Conservation (phyloP, 1,140 invertebrate genomes). For the Uloborus diversus region DNA sequence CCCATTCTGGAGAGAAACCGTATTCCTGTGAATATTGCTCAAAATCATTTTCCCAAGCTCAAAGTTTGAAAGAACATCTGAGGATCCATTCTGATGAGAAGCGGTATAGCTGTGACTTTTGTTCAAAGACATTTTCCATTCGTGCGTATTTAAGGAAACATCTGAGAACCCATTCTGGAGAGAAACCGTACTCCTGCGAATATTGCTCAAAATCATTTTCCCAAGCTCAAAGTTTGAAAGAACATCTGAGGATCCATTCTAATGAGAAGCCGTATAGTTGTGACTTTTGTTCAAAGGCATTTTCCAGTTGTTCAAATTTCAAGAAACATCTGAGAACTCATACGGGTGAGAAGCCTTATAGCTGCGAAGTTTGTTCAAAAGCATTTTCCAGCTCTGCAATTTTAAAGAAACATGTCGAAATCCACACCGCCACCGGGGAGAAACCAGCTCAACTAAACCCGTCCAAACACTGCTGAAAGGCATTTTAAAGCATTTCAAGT, state of each 20-base stretch:
- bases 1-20: background rate
- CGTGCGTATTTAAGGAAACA: background rate
- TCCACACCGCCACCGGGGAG: too few relatives aligned
- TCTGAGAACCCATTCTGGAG: background rate
- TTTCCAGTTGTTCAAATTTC: background rate
- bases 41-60: background rate
- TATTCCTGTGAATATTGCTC: background rate
- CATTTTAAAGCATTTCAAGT: too few relatives aligned
- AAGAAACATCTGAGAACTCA: background rate
- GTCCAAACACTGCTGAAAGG: too few relatives aligned
- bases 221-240: background rate
- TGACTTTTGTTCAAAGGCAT: background rate
- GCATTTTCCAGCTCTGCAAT: background rate
- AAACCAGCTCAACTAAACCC: too few relatives aligned
- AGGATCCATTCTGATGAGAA: background rate
- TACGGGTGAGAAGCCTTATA: background rate
- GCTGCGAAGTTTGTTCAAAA: background rate
- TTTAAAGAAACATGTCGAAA: background rate
- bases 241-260: background rate
- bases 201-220: background rate
- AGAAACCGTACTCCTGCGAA: background rate
- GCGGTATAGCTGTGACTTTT: background rate
- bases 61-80: background rate
- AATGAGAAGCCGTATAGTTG: background rate
- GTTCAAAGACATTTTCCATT: background rate